Base-by-base conservation (phyloP, 2,113 vertebrate species). In the Indri indri region DNA sequence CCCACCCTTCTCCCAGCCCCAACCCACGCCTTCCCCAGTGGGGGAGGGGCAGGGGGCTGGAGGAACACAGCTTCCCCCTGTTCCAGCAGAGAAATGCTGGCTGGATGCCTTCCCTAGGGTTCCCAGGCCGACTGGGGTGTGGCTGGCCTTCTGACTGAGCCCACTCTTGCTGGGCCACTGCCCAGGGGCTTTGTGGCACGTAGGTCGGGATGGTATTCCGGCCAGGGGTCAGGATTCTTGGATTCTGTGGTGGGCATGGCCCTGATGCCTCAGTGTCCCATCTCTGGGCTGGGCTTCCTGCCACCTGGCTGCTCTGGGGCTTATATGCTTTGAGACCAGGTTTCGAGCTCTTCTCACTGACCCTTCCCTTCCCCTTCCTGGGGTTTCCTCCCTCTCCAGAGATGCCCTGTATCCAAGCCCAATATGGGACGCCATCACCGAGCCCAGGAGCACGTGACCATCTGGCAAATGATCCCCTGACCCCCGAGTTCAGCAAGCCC, bases 371-470 rank as follows among this genome's bases (percentile, higher is more conserved):
- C 20, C 22, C 32, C 20, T 47, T 18, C 0, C 10, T 91, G 30
- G 8, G 6, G 22, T 96, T 42, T 89, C 54, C 54, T 96, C 71
- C 66, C 97, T 88, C 98, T 85, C 0, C 97, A 99, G 99, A 99
- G 98, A 99, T 99, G 99, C 99, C 99, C 99, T 99, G 99, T 99
- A 99, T 99, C 96, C 99, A 99, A 99, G 98, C 99, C 7, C 99
- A 99, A 96, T 99, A 99, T 98, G 98, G 99, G 98, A 98, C 99
- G 92, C 98, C 98, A 97, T 95, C 98, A 92, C 97, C 98, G 2
- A 98, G 98, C 71, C 90, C 98, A 81, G 98, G 98, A 96, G 96
- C 98, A 95, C 99, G 98, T 47, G 99, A 99, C 91, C 99, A 98
- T 73, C 98, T 99, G 98, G 98, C 97, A 66, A 92, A 98, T 0